phyloP scores from a whole-genome alignment of 2,888 invertebrate genomes.

The Lordiphosa fenestrarum region DNA sequence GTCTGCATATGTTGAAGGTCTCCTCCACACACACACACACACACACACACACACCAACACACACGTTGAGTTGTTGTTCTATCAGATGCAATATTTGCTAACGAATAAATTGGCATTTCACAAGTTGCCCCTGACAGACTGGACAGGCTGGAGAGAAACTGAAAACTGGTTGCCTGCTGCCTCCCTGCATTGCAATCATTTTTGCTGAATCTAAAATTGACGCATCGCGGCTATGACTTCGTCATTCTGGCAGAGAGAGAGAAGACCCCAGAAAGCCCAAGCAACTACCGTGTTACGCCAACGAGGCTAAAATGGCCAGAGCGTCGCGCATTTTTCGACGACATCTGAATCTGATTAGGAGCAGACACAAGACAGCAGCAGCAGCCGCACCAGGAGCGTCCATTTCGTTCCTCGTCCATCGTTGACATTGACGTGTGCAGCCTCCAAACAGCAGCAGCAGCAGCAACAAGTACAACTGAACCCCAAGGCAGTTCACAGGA shows the following conservation, averaged over 20 bases:
- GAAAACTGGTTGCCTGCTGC: slow-evolving; percentile 33
- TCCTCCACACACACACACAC: slow-evolving; percentile 18
- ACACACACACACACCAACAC: slow-evolving; percentile 2
- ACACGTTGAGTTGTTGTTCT: slow-evolving; percentile 50
- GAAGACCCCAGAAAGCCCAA: slow-evolving; percentile 19
- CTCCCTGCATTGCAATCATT: slow-evolving; percentile 69
- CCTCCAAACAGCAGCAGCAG: slow-evolving; percentile 25
- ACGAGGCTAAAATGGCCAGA: slow-evolving; percentile 65
- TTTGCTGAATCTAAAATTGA: slow-evolving; percentile 75
- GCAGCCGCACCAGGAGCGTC: slow-evolving; percentile 9
- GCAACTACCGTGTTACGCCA: slow-evolving; percentile 70
- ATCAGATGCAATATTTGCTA: slow-evolving; percentile 75
- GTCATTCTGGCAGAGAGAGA: slow-evolving; percentile 50
- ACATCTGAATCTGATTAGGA: slow-evolving; percentile 74
- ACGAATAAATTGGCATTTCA: slow-evolving; percentile 76
- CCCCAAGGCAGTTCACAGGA: slow-evolving; percentile 29
- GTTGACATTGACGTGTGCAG: slow-evolving; percentile 37
- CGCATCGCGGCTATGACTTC: slow-evolving; percentile 76
- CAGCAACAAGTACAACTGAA: slow-evolving; percentile 19
- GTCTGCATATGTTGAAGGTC: slow-evolving; percentile 71
- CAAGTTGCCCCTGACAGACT: slow-evolving; percentile 67
- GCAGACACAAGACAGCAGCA: slow-evolving; percentile 21
- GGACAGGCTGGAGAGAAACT: slow-evolving; percentile 23
- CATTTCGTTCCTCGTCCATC: slow-evolving; percentile 25
- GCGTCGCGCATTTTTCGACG: slow-evolving; percentile 76